Percentiles rank a stretch among this genome's conserved stretches.
Evolutionary conservation across 2,888 invertebrate genomes (phyloP).

Genomic region (Gastrophysa polygoni): DNA sequence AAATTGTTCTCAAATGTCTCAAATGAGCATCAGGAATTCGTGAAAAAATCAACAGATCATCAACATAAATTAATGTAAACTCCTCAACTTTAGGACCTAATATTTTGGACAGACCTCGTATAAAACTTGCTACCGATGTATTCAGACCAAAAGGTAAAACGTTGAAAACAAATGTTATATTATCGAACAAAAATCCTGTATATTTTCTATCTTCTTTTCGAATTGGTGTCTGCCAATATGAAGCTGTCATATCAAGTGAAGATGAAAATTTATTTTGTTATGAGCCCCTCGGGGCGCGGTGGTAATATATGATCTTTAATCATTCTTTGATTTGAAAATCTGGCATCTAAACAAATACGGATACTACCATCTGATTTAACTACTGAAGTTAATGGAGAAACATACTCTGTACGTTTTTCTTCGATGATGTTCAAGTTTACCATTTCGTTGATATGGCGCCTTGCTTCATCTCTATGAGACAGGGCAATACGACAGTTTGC

Average conservation of each 20-base stretch:
- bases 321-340: not conserved
- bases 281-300: not conserved
- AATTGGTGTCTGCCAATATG: slow-evolving; percentile 14
- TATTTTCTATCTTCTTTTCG: not conserved
- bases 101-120: not conserved
- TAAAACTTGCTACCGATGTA: not conserved
- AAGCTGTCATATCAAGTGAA: not conserved
- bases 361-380: not conserved
- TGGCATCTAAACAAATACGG: not conserved
- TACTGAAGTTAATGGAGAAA: not conserved
- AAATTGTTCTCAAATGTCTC: not conserved
- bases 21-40: not conserved
- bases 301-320: not conserved
- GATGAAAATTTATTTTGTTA: not conserved
- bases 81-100: not conserved
- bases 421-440: slow-evolving; percentile 2
- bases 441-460: slow-evolving; percentile 5
- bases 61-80: not conserved
- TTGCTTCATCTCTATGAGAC: not conserved
- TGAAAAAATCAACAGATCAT: not conserved
- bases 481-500: not conserved
- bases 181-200: slow-evolving; percentile 6
- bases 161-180: not conserved
- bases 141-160: not conserved
- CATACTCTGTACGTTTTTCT: not conserved